Percentiles rank a stretch among this genome's conserved stretches.
Conservation (phyloP, 2,113 vertebrate genomes). For the Chionodraco myersi region DNA sequence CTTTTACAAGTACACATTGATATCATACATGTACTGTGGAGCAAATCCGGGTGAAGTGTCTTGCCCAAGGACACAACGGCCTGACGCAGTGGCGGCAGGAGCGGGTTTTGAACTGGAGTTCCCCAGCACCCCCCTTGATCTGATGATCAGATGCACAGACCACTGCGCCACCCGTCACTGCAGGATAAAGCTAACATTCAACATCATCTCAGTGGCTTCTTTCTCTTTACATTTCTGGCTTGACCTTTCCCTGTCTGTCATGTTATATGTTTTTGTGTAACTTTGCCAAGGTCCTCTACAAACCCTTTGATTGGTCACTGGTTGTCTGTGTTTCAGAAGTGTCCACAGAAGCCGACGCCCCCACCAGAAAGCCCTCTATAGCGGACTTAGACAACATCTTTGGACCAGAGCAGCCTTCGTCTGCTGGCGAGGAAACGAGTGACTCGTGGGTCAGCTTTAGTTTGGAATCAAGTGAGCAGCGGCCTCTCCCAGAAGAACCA, state of each 20-base stretch:
- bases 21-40: too few species aligned
- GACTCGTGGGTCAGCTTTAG: constrained; percentile 95
- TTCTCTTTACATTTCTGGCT: background rate
- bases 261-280: constrained; percentile 18
- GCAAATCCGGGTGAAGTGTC: too few species aligned
- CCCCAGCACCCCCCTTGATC: too few species aligned
- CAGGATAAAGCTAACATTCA: background rate
- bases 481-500: constrained; percentile 69
- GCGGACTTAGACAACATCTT: constrained; percentile 97
- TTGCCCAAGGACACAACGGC: too few species aligned
- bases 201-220: background rate
- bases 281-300: background rate
- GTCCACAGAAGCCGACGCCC: constrained; percentile 61
- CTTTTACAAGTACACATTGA: too few species aligned
- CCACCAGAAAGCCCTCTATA: constrained; percentile 86
- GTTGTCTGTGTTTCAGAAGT: constrained; percentile 54
- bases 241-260: background rate
- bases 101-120: too few species aligned
- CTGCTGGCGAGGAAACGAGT: constrained; percentile 74
- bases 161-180: background rate
- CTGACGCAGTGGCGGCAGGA: too few species aligned
- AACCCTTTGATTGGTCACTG: constrained; percentile 21
- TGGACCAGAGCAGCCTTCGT: constrained; percentile 87
- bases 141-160: too few species aligned
- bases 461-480: constrained; percentile 85